These are phyloP conservation scores for Pangasius macronema DNA, from an alignment of 2,797 vertebrate genomes.

Conservation along the genomic window DNA sequence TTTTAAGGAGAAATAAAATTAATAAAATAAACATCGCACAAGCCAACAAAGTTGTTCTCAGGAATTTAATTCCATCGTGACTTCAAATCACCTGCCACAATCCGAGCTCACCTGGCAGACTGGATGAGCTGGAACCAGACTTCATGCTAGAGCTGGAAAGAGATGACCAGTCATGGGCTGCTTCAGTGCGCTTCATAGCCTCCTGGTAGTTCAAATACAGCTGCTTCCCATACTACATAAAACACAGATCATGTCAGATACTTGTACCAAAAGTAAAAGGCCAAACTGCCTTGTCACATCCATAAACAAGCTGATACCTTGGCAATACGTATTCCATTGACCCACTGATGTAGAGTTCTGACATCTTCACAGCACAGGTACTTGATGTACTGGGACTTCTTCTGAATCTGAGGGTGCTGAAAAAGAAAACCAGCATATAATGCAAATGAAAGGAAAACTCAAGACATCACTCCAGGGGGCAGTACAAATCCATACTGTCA, in stretches of 20 bases:
- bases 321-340: conserved; percentile 95
- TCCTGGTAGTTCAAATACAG: conserved; percentile 95
- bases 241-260: conserved; percentile 18
- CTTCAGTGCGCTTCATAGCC: conserved; percentile 90
- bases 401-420: conserved; percentile 97
- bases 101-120: conserved; percentile 86
- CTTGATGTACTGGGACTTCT: conserved; percentile 98
- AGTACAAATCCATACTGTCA: conserved; percentile 8
- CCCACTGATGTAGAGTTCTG: conserved; percentile 93
- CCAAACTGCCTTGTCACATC: not conserved
- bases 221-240: conserved; percentile 90
- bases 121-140: conserved; percentile 95
- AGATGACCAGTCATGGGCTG: conserved; percentile 93
- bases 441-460: not conserved
- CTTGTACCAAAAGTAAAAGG: not conserved
- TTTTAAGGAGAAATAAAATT: not conserved
- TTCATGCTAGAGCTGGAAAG: conserved; percentile 96
- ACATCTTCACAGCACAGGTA: conserved; percentile 96
- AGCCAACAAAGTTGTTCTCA: not conserved
- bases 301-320: conserved; percentile 77
- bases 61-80: not conserved
- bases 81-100: not conserved
- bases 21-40: not conserved
- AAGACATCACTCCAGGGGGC: conserved; percentile 32
- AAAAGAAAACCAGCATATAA: not conserved